Percentiles rank a stretch among this genome's conserved stretches.
Evolutionary conservation across 2,113 vertebrate genomes (phyloP).

Genomic region (Morone chrysops): DNA sequence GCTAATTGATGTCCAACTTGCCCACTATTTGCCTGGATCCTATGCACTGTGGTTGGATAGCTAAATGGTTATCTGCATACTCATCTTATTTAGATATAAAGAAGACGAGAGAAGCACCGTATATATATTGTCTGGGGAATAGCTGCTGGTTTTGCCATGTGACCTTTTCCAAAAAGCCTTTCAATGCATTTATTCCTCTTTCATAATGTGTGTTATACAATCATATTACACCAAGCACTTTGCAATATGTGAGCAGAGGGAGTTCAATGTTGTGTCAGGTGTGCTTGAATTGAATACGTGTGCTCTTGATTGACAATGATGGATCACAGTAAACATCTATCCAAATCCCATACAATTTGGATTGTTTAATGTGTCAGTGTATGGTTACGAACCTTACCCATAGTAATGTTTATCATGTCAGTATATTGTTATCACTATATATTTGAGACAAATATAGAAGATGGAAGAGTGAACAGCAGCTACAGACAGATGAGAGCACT

Average conservation of each 20-base stretch:
- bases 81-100: neutral
- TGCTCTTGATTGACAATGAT: conserved; percentile 7
- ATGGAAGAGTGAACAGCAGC: neutral
- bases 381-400: too few relatives aligned
- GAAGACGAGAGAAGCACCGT: neutral
- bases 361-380: too few relatives aligned
- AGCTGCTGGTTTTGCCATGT: conserved; percentile 9
- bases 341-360: too few relatives aligned
- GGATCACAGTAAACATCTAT: neutral
- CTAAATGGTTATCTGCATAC: neutral
- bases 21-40: neutral
- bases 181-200: neutral
- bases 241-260: conserved; percentile 4
- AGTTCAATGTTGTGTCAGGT: conserved; percentile 12
- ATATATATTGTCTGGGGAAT: conserved; percentile 17
- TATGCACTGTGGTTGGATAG: neutral
- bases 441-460: neutral
- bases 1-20: conserved; percentile 22
- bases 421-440: neutral
- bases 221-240: conserved; percentile 8
- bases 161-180: conserved; percentile 37
- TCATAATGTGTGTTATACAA: neutral
- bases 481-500: neutral
- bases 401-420: neutral
- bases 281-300: neutral